Conservation (phyloP, 2,888 invertebrate genomes). For the Eustalomyia histrio region DNA sequence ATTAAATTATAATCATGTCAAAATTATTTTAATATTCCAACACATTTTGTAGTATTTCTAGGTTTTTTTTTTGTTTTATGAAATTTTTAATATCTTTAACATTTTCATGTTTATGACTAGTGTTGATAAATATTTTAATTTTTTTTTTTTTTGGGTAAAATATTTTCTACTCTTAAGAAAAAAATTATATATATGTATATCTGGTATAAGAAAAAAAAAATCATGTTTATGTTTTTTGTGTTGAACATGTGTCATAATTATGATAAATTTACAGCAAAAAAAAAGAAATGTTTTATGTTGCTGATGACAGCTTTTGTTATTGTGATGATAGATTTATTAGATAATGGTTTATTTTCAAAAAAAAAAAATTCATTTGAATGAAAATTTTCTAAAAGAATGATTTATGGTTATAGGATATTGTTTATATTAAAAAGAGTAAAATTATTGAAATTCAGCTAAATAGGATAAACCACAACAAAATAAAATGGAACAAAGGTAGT, state of each 20-base stretch:
- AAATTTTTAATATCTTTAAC: background rate
- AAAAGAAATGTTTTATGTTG: constrained; percentile 52
- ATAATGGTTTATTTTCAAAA: constrained; percentile 37
- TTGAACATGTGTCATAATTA: constrained; percentile 65
- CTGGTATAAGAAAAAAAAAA: constrained; percentile 4
- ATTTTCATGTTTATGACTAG: background rate
- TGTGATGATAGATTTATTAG: constrained; percentile 63
- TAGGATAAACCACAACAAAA: too few species aligned
- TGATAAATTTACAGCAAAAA: constrained; percentile 53
- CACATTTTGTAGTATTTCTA: constrained; percentile 7
- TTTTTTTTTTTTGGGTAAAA: constrained; percentile 14
- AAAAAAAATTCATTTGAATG: background rate
- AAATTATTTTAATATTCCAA: constrained; percentile 38
- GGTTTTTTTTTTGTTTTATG: constrained; percentile 16
- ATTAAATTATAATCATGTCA: constrained; percentile 67
- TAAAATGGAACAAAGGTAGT: too few species aligned
- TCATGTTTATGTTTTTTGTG: constrained; percentile 35
- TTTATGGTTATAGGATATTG: constrained; percentile 39
- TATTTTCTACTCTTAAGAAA: background rate
- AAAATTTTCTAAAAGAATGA: constrained; percentile 39
- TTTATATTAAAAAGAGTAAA: background rate
- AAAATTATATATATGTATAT: too few species aligned
- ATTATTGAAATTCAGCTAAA: background rate
- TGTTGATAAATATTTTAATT: constrained; percentile 20
- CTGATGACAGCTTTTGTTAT: constrained; percentile 59